These are phyloP conservation scores for Fragum sueziense DNA, from an alignment of 2,888 invertebrate species.

Conservation along the genomic window DNA sequence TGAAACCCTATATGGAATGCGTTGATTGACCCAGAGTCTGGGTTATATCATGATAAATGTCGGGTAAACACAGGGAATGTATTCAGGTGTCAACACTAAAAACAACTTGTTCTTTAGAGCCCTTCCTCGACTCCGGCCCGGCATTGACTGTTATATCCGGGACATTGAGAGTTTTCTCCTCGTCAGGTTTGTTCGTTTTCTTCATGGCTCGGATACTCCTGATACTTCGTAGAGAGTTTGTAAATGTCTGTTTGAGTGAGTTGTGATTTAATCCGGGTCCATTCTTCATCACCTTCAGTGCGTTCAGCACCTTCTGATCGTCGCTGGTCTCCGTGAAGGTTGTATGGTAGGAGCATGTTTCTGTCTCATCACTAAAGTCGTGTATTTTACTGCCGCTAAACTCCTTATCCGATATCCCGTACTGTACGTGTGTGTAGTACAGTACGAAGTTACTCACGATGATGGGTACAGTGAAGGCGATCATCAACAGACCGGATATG, in stretches of 20 bases:
- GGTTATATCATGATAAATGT: neutral
- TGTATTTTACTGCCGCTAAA: conserved; percentile 6
- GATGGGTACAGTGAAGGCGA: conserved; percentile 80
- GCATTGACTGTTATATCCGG: neutral
- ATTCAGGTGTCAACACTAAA: neutral
- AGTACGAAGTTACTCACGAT: conserved; percentile 81
- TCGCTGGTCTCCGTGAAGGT: conserved; percentile 44
- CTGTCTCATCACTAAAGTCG: conserved; percentile 38
- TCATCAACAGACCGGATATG: conserved; percentile 78
- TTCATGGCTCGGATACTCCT: neutral
- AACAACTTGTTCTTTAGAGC: conserved; percentile 13
- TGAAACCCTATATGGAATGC: no score
- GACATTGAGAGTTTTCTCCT: conserved; percentile 5
- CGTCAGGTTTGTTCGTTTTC: neutral
- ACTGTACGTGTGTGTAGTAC: conserved; percentile 80
- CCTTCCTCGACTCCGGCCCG: neutral
- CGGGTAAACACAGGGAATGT: neutral
- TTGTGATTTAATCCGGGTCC: neutral
- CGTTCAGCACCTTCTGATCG: conserved; percentile 10
- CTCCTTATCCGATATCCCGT: conserved; percentile 66
- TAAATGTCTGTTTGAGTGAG: neutral
- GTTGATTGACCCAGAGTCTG: neutral
- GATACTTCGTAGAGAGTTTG: neutral
- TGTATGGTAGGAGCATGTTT: conserved; percentile 56
- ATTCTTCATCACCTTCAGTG: neutral